Base-by-base conservation (phyloP, 1,140 invertebrate genomes). In the Camponotus floridanus region DNA sequence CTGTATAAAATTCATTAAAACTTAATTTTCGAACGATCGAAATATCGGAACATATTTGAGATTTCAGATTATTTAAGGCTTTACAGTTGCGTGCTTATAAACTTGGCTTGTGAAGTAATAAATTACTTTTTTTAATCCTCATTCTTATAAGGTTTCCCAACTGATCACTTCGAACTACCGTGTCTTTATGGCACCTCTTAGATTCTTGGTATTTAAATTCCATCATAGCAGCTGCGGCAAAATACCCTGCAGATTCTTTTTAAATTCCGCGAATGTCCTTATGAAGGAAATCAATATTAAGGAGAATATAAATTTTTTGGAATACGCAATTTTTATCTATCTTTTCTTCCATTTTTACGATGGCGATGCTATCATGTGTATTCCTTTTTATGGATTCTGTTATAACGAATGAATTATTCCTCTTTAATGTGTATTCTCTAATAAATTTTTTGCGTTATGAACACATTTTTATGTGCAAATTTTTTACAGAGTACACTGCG, bases 201-300 rank as follows among this genome's bases (percentile, higher is more conserved):
- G 36, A 51, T 71, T 61, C 78, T 84, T 83, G 86, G 62, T 78
- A 88, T 88, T 88, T 83, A 88, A 88, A 88, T 78, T 79, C 51
- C 71, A 8, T 65, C 86, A 61, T 55, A 31, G 78, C 39, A 70
- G 65, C 78, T 55, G 48, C 13, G 42, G 61, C 61, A 76, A 76
- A 76, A 61, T 76, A 61, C 36, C 21, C 61, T 11, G 31, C 6
- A 36, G 51, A 70, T 80, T 71, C 78, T 71, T 80, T 80, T 70
- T 39, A 42, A 80, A 80, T 80, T 80, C 78, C 48, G 21, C 59
- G 39, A 36, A 36, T 71, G 48, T 57, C 15, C 48, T 80, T 57
- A 39, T 11, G 33, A 39, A 71, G 48, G 48, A 48, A 80, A 80
- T 80, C 78, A 80, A 80, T 80, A 80, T 70, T 18, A 33, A 15